These are phyloP conservation scores for Melinaea marsaeus DNA, from an alignment of 2,888 invertebrate genomes.

Conservation along the genomic window DNA sequence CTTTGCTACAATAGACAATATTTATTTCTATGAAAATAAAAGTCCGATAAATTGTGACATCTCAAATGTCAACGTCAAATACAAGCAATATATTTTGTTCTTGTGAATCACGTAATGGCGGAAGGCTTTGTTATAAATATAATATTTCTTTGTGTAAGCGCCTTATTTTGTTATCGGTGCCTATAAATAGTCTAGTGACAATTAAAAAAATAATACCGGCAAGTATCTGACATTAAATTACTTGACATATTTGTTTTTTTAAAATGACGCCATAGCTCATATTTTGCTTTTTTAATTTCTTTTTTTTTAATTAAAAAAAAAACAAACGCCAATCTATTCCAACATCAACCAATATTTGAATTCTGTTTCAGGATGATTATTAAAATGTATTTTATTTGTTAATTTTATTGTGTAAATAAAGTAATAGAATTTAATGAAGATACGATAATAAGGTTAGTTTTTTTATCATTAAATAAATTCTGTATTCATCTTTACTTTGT, in stretches of 20 bases:
- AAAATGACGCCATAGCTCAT: conserved; percentile 48
- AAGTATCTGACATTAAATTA: conserved; percentile 14
- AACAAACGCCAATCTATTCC: conserved; percentile 64
- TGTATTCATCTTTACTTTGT: conserved; percentile 16
- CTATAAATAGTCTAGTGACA: background rate
- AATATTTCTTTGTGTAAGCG: background rate
- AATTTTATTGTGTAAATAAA: conserved; percentile 8
- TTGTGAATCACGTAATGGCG: conserved; percentile 47
- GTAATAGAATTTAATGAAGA: background rate
- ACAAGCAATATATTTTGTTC: conserved; percentile 12
- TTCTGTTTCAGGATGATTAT: background rate
- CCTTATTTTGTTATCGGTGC: background rate
- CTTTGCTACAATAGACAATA: conserved; percentile 22
- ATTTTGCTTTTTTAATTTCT: conserved; percentile 51
- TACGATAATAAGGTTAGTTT: conserved; percentile 30
- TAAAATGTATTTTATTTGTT: background rate
- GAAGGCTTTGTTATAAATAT: conserved; percentile 23
- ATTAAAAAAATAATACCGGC: background rate
- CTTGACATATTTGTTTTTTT: conserved; percentile 49
- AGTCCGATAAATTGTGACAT: conserved; percentile 16
- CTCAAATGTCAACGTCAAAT: background rate
- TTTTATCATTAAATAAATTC: conserved; percentile 36
- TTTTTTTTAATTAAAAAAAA: conserved; percentile 66
- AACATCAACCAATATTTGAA: conserved; percentile 11
- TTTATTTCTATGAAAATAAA: conserved; percentile 6